Evolutionary conservation across 1,140 invertebrate genomes (phyloP), one percentile per base, ranked within the genome.

Genomic region (Sycophila sp.): DNA sequence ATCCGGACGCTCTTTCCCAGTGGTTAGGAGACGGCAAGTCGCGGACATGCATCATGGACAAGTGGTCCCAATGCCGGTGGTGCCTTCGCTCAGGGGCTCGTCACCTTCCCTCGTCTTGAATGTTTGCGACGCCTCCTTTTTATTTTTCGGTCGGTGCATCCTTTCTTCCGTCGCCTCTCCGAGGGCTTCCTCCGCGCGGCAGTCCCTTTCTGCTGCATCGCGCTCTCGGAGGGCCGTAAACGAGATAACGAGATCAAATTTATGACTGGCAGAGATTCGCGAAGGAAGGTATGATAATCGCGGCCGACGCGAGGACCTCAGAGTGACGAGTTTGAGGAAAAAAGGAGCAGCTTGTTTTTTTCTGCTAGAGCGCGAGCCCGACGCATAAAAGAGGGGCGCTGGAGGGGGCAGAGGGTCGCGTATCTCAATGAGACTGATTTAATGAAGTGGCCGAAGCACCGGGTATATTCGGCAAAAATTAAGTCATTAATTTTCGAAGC

Each of bases 191-290:
- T 13, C 19, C n/a, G 38, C 4, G 32, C 26, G 8, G n/a, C 22
- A 11, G 24, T n/a, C n/a, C n/a, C n/a, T n/a, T n/a, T n/a, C 30
- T 34, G 30, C 62, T 77, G 71, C 75, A 78, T 67, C 76, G 72
- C 73, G 76, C 75, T n/a, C n/a, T n/a, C n/a, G n/a, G n/a, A n/a
- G n/a, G 77, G 77, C 78, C 80, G 79, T 84, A 84, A 84, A 84
- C 81, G 82, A 85, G 85, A 86, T 86, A 86, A 86, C 85, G 85
- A 85, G 85, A 86, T 85, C 82, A 84, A 86, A 86, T 86, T 86
- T 86, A 86, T 84, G 83, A 80, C 78, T 76, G 69, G 73, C 76
- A 81, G 83, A 84, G 36, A 8, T 26, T n/a, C 38, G 19, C 76
- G 77, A 77, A 81, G 80, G 77, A 80, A 83, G 4, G 56, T 85